These are phyloP conservation scores for Palythoa caribaeorum DNA, from an alignment of 92 coral and sea anemone genomes.

Conservation along the genomic window DNA sequence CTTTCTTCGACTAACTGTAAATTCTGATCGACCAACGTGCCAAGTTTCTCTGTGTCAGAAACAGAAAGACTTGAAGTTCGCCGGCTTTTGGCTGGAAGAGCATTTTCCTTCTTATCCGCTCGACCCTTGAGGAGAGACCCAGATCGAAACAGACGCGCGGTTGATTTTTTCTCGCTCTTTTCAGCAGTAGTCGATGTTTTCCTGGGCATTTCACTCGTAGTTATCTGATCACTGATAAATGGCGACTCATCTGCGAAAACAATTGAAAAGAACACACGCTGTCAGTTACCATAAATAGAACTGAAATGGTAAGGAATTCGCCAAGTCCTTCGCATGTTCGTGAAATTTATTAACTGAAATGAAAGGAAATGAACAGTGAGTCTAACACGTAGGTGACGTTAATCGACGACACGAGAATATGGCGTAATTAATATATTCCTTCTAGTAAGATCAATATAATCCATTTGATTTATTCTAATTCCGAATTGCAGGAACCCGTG, in stretches of 20 bases:
- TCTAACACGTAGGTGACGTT: constrained; percentile 24
- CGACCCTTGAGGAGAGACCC: constrained; percentile 82
- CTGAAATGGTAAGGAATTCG: not conserved
- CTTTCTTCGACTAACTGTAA: constrained; percentile 73
- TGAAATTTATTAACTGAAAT: not conserved
- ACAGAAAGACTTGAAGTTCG: constrained; percentile 69
- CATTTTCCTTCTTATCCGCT: constrained; percentile 60
- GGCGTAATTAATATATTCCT: not conserved
- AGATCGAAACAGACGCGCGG: constrained; percentile 79
- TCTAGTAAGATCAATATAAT: not conserved
- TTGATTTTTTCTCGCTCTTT: constrained; percentile 62
- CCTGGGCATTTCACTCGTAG: constrained; percentile 76
- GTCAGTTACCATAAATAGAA: constrained; percentile 49
- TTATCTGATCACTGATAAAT: constrained; percentile 40
- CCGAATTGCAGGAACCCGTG: not conserved
- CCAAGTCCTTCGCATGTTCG: not conserved
- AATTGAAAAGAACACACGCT: constrained; percentile 10
- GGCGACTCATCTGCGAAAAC: constrained; percentile 38
- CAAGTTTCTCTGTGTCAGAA: constrained; percentile 77
- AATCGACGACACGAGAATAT: not conserved
- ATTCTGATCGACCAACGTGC: constrained; percentile 67
- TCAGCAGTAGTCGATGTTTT: constrained; percentile 75
- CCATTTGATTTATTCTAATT: constrained; percentile 10
- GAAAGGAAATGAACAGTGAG: constrained; percentile 21
- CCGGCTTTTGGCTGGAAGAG: constrained; percentile 56